Base-by-base conservation (phyloP, 2,797 vertebrate genomes). In the Taeniopygia guttata region DNA sequence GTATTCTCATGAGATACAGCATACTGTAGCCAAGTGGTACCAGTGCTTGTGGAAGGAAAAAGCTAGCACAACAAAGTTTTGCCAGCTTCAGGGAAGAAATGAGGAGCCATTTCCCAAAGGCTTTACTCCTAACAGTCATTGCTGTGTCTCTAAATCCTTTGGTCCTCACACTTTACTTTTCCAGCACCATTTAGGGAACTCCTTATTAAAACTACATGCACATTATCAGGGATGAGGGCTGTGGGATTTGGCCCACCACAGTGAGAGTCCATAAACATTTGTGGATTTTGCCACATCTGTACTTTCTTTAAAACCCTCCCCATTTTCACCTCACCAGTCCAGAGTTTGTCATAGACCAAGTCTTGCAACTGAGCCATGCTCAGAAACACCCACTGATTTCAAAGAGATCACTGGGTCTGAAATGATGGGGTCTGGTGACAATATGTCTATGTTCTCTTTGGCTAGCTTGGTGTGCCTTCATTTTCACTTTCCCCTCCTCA, bases 401-500 rank as follows among this genome's bases (percentile, higher is more conserved):
- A 95, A 94, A 92, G 90, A 89, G 74, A 95, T 94, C 7, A 2
- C 69, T 87, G 75, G 30, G 70, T 90, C 77, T 88, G 80, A 94
- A 96, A 82, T 40, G 70, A 60, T 34, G 36, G 82, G 64, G 80
- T 96, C 94, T 87, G 95, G 94, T 20, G 4, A 89, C 89, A 94
- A 89, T 74, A 91, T 93, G 92, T 93, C 93, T 11, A 0, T 19
- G 32, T 89, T 89, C 85, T 93, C 76, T 87, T 70, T 78, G 79
- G 70, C 81, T 79, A 92, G 32, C 58, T 93, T 40, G 1, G 51
- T 84, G 48, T 25, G 3, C 74, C 84, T 85, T 91, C 85, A 72
- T 94, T 95, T 94, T 92, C 96, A 94, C 93, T 94, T 95, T 95
- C 83, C 67, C 77, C 92, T 96, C 93, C 84, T 94, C 2, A 7